These are phyloP conservation scores for Strigamia transsilvanica DNA, from an alignment of 2,888 invertebrate genomes.

Conservation along the genomic window DNA sequence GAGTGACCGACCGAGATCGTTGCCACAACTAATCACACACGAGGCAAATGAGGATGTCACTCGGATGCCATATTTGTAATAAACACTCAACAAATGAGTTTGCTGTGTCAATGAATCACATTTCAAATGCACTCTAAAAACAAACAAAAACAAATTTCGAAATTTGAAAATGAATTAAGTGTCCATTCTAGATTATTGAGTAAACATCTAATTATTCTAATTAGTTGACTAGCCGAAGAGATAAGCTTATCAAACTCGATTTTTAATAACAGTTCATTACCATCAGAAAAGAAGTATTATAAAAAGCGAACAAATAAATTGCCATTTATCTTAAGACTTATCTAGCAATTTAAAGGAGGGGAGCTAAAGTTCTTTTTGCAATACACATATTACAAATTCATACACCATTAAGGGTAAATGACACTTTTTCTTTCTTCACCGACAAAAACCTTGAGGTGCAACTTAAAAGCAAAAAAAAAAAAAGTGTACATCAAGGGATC, in stretches of 20 bases:
- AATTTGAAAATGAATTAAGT: background rate
- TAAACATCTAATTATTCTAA: background rate
- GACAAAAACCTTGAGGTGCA: background rate
- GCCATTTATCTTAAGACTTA: background rate
- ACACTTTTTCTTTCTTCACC: conserved; percentile 21
- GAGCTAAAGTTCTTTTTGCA: background rate
- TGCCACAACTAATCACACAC: conserved; percentile 12
- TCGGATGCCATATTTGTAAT: conserved; percentile 10
- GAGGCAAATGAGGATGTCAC: conserved; percentile 8
- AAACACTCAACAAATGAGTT: background rate
- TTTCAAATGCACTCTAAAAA: too few relatives aligned
- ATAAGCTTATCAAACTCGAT: background rate
- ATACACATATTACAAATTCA: background rate
- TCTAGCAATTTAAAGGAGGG: background rate
- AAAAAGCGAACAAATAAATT: background rate
- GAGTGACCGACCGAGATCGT: conserved; percentile 11
- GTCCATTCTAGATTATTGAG: background rate
- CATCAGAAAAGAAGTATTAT: background rate
- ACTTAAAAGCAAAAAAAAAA: background rate
- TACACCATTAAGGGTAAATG: conserved; percentile 36
- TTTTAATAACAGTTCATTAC: background rate
- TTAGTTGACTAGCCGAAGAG: background rate
- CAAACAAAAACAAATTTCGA: background rate
- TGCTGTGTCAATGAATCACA: background rate
- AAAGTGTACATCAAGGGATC: background rate